Percentiles rank a stretch among this genome's conserved stretches.
These are phyloP conservation scores for Galerucella nymphaeae DNA, from an alignment of 2,888 invertebrate genomes.

Conservation along the genomic window DNA sequence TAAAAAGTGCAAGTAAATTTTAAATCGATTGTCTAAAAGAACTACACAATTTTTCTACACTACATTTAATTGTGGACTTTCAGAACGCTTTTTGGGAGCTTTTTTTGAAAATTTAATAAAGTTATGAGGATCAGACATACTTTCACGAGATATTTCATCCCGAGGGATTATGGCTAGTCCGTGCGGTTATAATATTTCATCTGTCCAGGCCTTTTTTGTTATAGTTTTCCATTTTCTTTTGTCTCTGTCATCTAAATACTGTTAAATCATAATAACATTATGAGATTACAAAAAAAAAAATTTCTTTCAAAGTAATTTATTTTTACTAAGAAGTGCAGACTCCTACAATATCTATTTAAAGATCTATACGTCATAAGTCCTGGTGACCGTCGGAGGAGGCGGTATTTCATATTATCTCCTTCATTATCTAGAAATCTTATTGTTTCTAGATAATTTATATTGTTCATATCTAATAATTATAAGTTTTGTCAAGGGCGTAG, in stretches of 20 bases:
- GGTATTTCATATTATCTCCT: constrained; percentile 49
- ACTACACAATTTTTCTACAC: too few species aligned
- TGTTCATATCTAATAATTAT: constrained; percentile 51
- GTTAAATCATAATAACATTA: too few species aligned
- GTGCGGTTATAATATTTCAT: too few species aligned
- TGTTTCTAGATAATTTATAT: constrained; percentile 54
- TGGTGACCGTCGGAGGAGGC: constrained; percentile 38
- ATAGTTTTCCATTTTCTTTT: too few species aligned
- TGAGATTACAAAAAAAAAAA: not conserved
- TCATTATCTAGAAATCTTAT: constrained; percentile 51
- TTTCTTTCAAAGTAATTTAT: not conserved
- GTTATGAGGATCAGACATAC: too few species aligned
- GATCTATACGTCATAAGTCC: constrained; percentile 20
- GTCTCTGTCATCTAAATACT: too few species aligned
- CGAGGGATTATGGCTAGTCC: too few species aligned
- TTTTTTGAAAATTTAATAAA: too few species aligned
- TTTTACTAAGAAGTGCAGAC: constrained; percentile 10
- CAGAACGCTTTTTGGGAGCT: too few species aligned
- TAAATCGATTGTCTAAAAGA: not conserved
- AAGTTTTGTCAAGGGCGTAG: constrained; percentile 10
- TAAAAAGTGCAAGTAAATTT: not conserved
- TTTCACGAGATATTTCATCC: too few species aligned
- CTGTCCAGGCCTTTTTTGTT: too few species aligned
- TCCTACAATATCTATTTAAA: constrained; percentile 24
- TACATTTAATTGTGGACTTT: too few species aligned